These are phyloP conservation scores for Uromys caudimaculatus DNA, from an alignment of 2,797 vertebrate genomes.

Conservation along the genomic window DNA sequence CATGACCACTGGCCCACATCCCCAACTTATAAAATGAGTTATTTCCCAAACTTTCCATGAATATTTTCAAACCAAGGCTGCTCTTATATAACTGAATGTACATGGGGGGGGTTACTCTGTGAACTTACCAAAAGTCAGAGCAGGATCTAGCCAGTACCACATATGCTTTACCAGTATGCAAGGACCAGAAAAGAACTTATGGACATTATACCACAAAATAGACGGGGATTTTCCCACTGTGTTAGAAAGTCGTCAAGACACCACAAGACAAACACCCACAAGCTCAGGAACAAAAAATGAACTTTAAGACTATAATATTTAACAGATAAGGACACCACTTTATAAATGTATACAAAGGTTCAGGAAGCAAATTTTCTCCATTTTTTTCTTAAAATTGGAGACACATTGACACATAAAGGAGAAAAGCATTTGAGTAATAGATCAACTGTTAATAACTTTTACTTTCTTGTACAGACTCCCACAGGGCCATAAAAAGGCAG, in stretches of 20 bases:
- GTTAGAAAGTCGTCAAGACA: constrained; percentile 1
- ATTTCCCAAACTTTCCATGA: background rate
- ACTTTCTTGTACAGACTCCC: background rate
- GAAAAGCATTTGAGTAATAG: background rate
- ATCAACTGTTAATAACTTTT: background rate
- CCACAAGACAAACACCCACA: background rate
- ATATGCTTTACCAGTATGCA: background rate
- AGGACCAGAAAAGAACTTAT: background rate
- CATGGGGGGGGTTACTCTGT: too few species aligned
- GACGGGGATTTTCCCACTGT: background rate
- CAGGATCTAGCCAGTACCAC: background rate
- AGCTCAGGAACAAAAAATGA: background rate
- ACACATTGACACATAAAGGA: background rate
- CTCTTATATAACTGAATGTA: background rate
- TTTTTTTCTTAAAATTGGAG: constrained; percentile 37
- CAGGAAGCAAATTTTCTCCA: background rate
- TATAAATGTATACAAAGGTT: constrained; percentile 13
- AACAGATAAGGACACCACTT: background rate
- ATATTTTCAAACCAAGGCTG: background rate
- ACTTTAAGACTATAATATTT: background rate
- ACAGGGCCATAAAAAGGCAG: background rate
- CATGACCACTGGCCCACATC: background rate
- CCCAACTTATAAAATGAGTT: background rate
- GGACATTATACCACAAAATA: background rate
- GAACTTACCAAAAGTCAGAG: background rate